phyloP scores from a whole-genome alignment of 1,140 invertebrate species.

The Brachionus asplanchnoidis region DNA sequence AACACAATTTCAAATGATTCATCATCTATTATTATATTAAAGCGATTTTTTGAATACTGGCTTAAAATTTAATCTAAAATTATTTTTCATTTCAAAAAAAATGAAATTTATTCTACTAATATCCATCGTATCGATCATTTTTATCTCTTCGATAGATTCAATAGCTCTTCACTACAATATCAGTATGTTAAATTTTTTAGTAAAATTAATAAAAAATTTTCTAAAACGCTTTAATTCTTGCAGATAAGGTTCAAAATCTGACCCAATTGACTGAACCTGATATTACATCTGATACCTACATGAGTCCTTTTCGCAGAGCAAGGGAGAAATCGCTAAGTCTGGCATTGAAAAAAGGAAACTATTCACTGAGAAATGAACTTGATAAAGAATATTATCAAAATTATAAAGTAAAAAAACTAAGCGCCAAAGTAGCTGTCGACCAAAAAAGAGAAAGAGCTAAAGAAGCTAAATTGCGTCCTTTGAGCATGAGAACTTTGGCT shows the following conservation, averaged over 20 bases:
- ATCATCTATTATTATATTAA: background rate
- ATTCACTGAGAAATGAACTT: background rate
- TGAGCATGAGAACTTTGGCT: conserved; percentile 8
- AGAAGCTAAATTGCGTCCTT: background rate
- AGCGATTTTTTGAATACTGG: background rate
- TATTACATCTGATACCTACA: background rate
- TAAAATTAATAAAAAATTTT: background rate
- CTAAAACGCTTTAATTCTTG: background rate
- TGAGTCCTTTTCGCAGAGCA: background rate
- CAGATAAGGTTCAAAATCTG: background rate
- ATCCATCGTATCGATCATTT: background rate
- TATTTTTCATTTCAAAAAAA: background rate
- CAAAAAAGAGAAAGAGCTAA: background rate
- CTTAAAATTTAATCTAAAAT: background rate
- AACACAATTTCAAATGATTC: no score
- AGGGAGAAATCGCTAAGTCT: background rate
- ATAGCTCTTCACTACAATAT: background rate
- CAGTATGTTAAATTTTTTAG: background rate
- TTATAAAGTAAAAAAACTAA: conserved; percentile 6
- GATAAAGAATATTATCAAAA: conserved; percentile 5
- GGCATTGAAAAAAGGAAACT: background rate
- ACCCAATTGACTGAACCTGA: background rate
- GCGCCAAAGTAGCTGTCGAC: background rate
- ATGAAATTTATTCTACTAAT: background rate
- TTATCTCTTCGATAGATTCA: background rate